Evolutionary conservation across 2,797 vertebrate species (phyloP).

Genomic region (Spheniscus humboldti): DNA sequence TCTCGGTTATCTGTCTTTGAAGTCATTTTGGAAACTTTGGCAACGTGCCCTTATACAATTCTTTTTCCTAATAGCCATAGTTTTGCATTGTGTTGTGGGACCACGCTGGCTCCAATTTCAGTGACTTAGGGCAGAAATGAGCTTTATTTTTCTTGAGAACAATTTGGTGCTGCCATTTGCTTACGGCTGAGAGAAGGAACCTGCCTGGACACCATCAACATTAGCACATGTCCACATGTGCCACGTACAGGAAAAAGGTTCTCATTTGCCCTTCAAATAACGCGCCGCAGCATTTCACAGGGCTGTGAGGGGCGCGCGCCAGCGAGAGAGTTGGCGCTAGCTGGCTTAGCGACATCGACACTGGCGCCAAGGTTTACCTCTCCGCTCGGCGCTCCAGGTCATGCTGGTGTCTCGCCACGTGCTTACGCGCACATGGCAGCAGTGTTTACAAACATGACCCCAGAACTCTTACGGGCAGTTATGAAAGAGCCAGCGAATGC

Average conservation of each 20-base stretch:
- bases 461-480: conserved; percentile 77
- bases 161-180: background rate
- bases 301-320: background rate
- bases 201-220: background rate
- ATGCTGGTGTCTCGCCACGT: conserved; percentile 73
- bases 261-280: background rate
- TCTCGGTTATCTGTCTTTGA: background rate
- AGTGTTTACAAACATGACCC: conserved; percentile 89
- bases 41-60: background rate
- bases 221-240: fast-evolving
- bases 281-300: background rate
- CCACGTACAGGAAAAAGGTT: background rate
- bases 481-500: conserved; percentile 72
- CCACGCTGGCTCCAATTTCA: background rate
- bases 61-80: background rate
- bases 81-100: conserved; percentile 1
- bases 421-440: conserved; percentile 79
- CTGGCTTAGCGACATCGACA: conserved; percentile 30
- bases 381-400: conserved; percentile 67
- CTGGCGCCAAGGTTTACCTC: conserved; percentile 78
- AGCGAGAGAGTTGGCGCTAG: background rate
- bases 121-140: background rate
- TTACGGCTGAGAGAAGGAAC: background rate
- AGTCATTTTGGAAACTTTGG: background rate
- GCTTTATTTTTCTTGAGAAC: background rate